Percentiles rank a stretch among this genome's conserved stretches.
Conservation (phyloP, 2,113 vertebrate species). For the Camelus bactrianus region DNA sequence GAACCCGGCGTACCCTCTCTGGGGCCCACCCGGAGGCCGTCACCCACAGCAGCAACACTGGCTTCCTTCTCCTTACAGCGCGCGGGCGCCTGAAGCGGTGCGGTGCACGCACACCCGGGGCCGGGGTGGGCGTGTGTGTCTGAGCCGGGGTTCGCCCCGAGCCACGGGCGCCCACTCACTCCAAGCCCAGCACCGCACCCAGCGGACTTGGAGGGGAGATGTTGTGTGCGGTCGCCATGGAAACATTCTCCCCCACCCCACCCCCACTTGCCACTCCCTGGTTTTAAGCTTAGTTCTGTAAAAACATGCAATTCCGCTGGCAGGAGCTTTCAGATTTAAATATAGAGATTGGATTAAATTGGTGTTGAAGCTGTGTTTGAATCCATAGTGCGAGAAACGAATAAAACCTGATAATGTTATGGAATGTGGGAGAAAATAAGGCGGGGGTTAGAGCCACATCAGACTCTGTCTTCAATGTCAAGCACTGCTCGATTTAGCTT, state of each 20-base stretch:
- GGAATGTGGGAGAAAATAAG: neutral
- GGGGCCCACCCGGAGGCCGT: neutral
- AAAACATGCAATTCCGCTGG: slow-evolving; percentile 72
- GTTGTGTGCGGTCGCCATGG: slow-evolving; percentile 65
- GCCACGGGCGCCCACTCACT: neutral
- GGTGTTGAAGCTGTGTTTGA: slow-evolving; percentile 36
- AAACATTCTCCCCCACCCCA: slow-evolving; percentile 30
- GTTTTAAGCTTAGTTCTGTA: slow-evolving; percentile 71
- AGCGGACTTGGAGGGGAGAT: neutral
- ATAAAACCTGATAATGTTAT: neutral
- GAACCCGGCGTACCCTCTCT: fast-evolving
- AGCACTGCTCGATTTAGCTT: fast-evolving
- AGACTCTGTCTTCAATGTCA: neutral
- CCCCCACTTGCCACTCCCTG: slow-evolving; percentile 19
- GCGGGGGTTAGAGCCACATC: fast-evolving
- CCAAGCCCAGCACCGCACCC: neutral
- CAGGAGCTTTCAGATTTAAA: slow-evolving; percentile 74
- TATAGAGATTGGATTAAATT: slow-evolving; percentile 69
- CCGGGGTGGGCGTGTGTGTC: neutral
- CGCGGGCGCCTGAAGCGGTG: no score
- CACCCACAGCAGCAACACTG: neutral
- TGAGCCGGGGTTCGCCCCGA: neutral
- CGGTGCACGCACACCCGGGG: no score
- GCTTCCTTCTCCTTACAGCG: neutral
- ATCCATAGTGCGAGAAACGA: neutral